Base-by-base conservation (phyloP, 2,888 invertebrate species). In the Cantharis flavilabris region DNA sequence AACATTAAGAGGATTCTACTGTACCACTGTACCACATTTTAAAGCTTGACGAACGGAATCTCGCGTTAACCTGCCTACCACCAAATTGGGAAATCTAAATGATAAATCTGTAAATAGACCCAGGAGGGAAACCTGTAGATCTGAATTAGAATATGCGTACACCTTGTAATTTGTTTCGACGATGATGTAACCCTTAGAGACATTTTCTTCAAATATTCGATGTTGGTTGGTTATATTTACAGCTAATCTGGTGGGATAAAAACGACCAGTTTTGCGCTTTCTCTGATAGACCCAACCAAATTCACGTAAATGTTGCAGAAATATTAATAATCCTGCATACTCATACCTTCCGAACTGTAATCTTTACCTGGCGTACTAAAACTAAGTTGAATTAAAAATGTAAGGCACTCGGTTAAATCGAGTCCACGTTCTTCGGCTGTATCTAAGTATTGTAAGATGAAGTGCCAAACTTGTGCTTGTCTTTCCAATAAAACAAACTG, bases 241-340 rank as follows among this genome's bases (percentile, higher is more conserved):
- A 2, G 98, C 98, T 81, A 98, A 90, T 33, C 97, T 92, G 0
- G 98, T 99, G 13, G 98, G 98, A 90, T 98, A 98, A 90, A 98
- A 98, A 16, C 98, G 91, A 0, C 96, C 96, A 18, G 95, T 96
- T 88, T 96, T 97, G 30, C 97, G 91, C 94, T 97, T 98, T 85
- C 98, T 92, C 89, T 98, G 98, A 88, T 98, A 99, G 14, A 99
- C 97, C 33, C 99, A 92, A 62, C 99, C 99, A 86, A 99, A 97
- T 89, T 99, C 99, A 79, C 99, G 89, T 70, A 99, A 90, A 89
- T 99, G 98, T 87, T 98, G 98, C 75, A 99, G 89, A 86, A 99
- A 98, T 72, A 95, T 93, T 76, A 96, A 89, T 89, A 98, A 93
- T 78, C 95, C 94, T 82, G 94, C 94, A 84, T n/a, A n/a, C 93